phyloP scores from a whole-genome alignment of 1,140 invertebrate species.

The Drosophila ercepeae region DNA sequence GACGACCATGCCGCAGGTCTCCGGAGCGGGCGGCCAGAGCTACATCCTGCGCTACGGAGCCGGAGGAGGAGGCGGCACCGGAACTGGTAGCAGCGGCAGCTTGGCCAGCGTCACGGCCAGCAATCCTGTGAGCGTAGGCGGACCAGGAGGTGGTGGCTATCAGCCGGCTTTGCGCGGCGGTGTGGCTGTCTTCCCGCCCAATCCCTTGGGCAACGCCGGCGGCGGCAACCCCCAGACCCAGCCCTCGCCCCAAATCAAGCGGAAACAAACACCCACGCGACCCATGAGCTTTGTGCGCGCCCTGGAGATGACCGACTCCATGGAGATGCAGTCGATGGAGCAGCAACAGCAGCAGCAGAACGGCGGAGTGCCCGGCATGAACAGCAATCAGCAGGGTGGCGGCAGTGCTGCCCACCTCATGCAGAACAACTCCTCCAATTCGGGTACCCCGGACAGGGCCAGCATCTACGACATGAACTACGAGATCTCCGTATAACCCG shows the following conservation, averaged over 20 bases:
- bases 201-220: conserved; percentile 79
- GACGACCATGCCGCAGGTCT: conserved; percentile 86
- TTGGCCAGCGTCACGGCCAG: conserved; percentile 58
- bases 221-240: conserved; percentile 65
- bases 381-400: conserved; percentile 49
- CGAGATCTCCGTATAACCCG: conserved; percentile 93
- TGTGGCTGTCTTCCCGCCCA: conserved; percentile 88
- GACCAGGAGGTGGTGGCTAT: conserved; percentile 81
- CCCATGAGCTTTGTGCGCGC: conserved; percentile 97
- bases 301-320: conserved; percentile 94
- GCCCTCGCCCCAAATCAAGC: conserved; percentile 88
- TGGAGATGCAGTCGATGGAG: conserved; percentile 87
- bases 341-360: conserved; percentile 69
- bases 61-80: conserved; percentile 43
- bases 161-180: conserved; percentile 87
- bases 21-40: conserved; percentile 56
- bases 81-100: conserved; percentile 62
- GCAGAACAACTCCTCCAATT: conserved; percentile 74
- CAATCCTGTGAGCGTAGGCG: conserved; percentile 16
- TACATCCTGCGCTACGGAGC: conserved; percentile 74
- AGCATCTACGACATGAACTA: conserved; percentile 98
- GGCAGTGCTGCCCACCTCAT: conserved; percentile 4
- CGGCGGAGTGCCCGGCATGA: conserved; percentile 65
- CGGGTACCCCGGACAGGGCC: conserved; percentile 91
- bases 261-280: conserved; percentile 86